Base-by-base conservation (phyloP, 2,888 invertebrate genomes). In the Callinectes sapidus region DNA sequence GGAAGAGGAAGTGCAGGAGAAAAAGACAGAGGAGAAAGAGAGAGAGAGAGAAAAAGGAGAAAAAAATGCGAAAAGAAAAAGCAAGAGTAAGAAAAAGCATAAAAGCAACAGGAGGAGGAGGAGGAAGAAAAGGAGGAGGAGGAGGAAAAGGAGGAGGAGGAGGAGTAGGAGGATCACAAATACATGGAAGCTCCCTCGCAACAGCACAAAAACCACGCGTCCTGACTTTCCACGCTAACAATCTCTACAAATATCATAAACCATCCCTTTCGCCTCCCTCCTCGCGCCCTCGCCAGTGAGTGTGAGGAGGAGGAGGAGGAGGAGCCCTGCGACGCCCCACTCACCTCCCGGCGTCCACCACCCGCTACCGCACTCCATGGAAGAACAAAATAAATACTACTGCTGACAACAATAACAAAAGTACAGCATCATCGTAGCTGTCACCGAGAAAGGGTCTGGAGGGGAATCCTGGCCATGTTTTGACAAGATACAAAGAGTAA, bases 351-450 rank as follows among this genome's bases (percentile, higher is more conserved):
- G 3, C 35, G 23, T 61, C 61, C 81, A 28, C 35, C 61, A 14
- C 81, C 18, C 81, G 13, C 13, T 18, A 32, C 35, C 35, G 35
- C 35, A n/a, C 81, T 16, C 35, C 35, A 18, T 23, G 81, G 81
- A 81, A 32, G 35, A 35, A 13, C 32, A 35, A 81, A 81, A 81
- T 35, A 81, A 35, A 81, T n/a, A 28, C 35, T n/a, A 28, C 35
- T 2, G 32, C 16, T 81, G 81, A 16, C 35, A 81, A 81, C 35
- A 81, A 81, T 35, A 32, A 35, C 16, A 35, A 71, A 81, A 81
- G 81, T 81, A 81, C 81, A 81, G 32, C 81, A 81, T 81, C 81
- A 81, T 81, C 81, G n/a, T 81, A n/a, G 81, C 81, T 81, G 81
- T 35, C 81, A 81, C 35, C 32, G 81, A 35, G 35, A 16, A 35